Conservation (phyloP, 2,113 vertebrate species). For the Syrmaticus mikado region DNA sequence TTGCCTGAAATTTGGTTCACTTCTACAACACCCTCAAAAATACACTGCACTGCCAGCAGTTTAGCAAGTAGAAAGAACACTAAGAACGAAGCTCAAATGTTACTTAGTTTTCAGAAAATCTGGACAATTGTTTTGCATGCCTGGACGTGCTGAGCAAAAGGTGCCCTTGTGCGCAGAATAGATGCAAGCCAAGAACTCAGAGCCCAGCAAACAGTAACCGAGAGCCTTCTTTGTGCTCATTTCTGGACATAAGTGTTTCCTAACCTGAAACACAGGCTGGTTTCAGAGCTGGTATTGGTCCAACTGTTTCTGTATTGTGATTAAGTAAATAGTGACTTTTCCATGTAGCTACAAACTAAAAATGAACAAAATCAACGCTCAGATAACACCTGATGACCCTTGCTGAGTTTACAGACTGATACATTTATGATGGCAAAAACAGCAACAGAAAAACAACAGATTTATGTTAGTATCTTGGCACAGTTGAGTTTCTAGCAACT, state of each 20-base stretch:
- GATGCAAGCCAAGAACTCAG: background rate
- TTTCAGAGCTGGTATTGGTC: background rate
- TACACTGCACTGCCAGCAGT: background rate
- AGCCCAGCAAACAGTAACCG: background rate
- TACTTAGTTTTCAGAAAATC: background rate
- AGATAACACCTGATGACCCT: background rate
- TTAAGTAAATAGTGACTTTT: background rate
- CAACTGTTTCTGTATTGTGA: background rate
- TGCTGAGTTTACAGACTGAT: background rate
- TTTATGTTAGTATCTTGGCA: background rate
- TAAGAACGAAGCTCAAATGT: background rate
- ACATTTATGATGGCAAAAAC: background rate
- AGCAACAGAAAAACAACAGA: background rate
- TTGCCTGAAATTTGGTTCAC: background rate
- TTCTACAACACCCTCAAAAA: background rate
- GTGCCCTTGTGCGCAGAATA: background rate
- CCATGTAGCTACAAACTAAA: background rate
- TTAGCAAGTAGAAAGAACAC: background rate
- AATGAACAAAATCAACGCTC: background rate
- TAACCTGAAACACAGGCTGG: background rate
- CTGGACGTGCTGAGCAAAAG: background rate
- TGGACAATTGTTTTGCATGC: background rate
- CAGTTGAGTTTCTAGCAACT: background rate
- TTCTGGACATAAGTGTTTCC: background rate
- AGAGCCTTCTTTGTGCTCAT: background rate